Evolutionary conservation across 2,797 vertebrate genomes (phyloP), one percentile per base, ranked within the genome.

Genomic region (Hoplostethus mediterraneus): DNA sequence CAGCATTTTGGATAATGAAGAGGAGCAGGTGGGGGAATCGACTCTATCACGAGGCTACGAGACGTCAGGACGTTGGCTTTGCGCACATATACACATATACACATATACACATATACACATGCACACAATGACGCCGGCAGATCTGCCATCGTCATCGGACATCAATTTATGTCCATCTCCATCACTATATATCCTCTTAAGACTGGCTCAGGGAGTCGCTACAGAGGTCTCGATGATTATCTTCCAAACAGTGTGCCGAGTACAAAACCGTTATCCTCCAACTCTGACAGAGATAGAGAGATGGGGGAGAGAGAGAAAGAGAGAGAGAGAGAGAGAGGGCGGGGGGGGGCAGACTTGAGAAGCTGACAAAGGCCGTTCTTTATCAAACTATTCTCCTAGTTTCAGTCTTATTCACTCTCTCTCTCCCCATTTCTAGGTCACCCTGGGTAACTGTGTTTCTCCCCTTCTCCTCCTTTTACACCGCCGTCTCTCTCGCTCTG

Each of bases 21-120:
- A 85, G 82, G 70, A 92, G 84, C 85, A 85, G 83, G 83, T 86
- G 80, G 87, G 77, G 58, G 79, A 91, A 87, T 88, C 61, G 84
- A 82, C 85, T 82, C 81, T 89, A 83, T 90, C 89, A 86, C 64
- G n/a, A 81, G 77, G 82, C 72, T 60, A 66, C 61, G 56, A 77
- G 59, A 82, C 31, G 55, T 21, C 21, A 82, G 75, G 76, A 82
- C 76, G 60, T 65, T 49, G 36, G 28, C 30, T 10, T 10, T 14
- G 8, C 30, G 10, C 38, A 31, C 14, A 10, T 13, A 0, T 0
- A 7, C 9, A 25, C 38, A 21, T 7, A 3, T 36, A 28, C 36
- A 12, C 28, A 65, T 16, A 45, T 10, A 33, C 25, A 60, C 30
- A 52, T 48, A 67, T 31, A 68, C 31, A 64, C 17, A 72, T 12